These are phyloP conservation scores for Ciconia boyciana DNA, from an alignment of 2,113 vertebrate genomes.

Conservation along the genomic window DNA sequence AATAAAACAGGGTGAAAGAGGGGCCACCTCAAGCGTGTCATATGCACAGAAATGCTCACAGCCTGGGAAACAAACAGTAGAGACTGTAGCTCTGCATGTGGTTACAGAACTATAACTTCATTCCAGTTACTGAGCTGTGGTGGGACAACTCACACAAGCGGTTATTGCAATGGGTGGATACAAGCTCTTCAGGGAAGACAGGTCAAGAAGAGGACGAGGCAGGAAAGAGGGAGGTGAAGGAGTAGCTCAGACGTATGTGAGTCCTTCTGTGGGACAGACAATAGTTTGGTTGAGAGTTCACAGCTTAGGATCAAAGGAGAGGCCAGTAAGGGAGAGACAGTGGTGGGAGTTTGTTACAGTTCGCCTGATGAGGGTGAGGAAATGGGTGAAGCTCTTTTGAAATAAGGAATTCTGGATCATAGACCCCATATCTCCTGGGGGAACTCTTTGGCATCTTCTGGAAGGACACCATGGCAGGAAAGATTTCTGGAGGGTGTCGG, in stretches of 20 bases:
- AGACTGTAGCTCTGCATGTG: background rate
- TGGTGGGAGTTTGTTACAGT: background rate
- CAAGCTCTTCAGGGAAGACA: background rate
- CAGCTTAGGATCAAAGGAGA: background rate
- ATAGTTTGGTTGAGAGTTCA: background rate
- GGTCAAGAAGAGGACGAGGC: background rate
- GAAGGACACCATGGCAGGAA: background rate
- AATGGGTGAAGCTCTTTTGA: background rate
- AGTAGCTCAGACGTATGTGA: background rate
- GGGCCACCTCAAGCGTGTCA: background rate
- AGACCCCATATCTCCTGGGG: rapidly evolving
- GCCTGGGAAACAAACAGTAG: background rate
- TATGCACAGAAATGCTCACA: background rate
- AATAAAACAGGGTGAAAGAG: background rate
- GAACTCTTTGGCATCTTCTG: background rate
- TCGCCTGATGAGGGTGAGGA: background rate
- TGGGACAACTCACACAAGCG: background rate
- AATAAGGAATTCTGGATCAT: background rate
- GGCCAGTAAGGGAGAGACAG: background rate
- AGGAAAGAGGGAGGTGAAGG: background rate
- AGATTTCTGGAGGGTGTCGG: background rate
- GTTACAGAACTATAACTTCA: background rate
- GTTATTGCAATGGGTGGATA: background rate
- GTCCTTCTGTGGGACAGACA: background rate
- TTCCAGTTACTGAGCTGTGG: background rate